Base-by-base conservation (phyloP, 2,113 vertebrate species). In the Silurus meridionalis region DNA sequence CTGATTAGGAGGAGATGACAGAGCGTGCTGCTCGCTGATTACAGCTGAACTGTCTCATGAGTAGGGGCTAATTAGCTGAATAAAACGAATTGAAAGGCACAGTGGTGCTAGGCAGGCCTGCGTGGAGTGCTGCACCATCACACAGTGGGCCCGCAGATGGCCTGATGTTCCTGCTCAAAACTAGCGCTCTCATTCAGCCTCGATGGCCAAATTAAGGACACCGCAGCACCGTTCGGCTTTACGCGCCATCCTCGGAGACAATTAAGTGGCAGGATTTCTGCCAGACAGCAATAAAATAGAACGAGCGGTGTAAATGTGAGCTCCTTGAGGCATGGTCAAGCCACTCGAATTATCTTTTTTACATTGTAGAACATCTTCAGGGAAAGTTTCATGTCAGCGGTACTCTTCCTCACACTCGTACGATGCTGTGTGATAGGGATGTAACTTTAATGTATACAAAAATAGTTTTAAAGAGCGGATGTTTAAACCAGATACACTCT, bases 41-140 rank as follows among this genome's bases (percentile, higher is more conserved):
- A 92, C 91, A 89, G 85, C 89, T 92, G 87, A 90, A 86, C 86
- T 90, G 88, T 89, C 91, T 92, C 91, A 88, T 87, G 91, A 91
- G 91, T 87, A 89, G 87, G 61, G 78, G 85, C 83, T 89, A 91
- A 92, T 92, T 92, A 91, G 80, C 88, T 86, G 87, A 88, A 91
- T 92, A 86, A 88, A 86, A 72, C 85, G 83, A 87, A 90, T 85
- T 86, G 86, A 89, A 83, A 86, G 83, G 61, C 82, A 78, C 82
- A 82, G 82, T 55, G 82, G 75, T 86, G 75, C 86, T 85, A 87
- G 86, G 78, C 83, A 79, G 83, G 58, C 82, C 83, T 81, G 86
- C 48, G 86, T 83, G 82, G 86, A 83, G 82, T 87, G 74, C 85
- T 85, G 52, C 80, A 84, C 85, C 77, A 80, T 71, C 87, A 83